phyloP scores from a whole-genome alignment of 2,888 invertebrate genomes.

The Pseudococcus jackbeardsleyi region DNA sequence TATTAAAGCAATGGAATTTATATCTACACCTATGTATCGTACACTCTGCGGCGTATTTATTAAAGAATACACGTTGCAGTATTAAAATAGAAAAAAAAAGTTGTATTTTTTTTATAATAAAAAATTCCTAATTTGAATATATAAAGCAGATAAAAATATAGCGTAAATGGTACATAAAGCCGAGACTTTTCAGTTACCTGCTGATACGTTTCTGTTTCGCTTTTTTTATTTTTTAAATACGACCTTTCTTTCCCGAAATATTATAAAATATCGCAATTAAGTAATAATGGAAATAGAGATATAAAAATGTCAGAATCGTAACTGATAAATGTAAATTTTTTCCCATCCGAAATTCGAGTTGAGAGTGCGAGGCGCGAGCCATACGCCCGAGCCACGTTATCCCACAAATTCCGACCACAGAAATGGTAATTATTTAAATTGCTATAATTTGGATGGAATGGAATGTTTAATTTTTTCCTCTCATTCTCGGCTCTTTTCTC shows the following conservation, averaged over 20 bases:
- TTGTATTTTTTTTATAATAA: slow-evolving; percentile 12
- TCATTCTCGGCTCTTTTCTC: neutral
- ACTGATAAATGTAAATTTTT: slow-evolving; percentile 54
- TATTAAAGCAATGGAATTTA: slow-evolving; percentile 48
- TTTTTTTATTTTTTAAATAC: neutral
- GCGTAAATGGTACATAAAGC: neutral
- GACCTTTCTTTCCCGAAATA: neutral
- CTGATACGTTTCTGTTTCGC: neutral
- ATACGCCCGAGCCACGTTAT: neutral
- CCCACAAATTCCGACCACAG: neutral
- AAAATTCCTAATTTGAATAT: slow-evolving; percentile 34
- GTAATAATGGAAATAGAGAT: slow-evolving; percentile 49
- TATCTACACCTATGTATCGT: neutral
- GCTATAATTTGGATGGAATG: slow-evolving; percentile 50
- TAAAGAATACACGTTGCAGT: slow-evolving; percentile 18
- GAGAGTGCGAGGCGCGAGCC: slow-evolving; percentile 1
- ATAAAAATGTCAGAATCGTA: slow-evolving; percentile 38
- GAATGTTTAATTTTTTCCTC: slow-evolving; percentile 42
- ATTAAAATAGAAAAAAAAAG: neutral
- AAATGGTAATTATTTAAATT: slow-evolving; percentile 54
- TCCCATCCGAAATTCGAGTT: neutral
- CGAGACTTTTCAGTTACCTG: slow-evolving; percentile 15
- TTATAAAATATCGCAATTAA: slow-evolving; percentile 54
- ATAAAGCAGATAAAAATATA: slow-evolving; percentile 28
- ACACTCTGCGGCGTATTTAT: neutral